phyloP scores from a whole-genome alignment of 1,140 invertebrate species.

The Vanessa atalanta region DNA sequence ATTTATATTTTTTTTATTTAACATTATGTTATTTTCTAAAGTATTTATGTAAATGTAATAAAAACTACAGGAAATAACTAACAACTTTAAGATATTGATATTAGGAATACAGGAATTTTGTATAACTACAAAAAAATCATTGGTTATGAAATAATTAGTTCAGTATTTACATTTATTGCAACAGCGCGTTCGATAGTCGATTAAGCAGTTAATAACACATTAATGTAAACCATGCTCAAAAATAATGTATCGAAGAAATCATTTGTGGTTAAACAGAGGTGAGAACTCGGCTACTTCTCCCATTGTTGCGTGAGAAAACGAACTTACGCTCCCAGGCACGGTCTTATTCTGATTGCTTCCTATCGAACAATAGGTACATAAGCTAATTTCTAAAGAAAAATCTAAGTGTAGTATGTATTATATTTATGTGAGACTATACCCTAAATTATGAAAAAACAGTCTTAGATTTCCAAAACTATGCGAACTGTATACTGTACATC shows the following conservation, averaged over 20 bases:
- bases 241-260: constrained; percentile 20
- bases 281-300: constrained; percentile 41
- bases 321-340: constrained; percentile 18
- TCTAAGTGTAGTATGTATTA: not conserved
- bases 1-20: too few relatives aligned
- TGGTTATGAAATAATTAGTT: too few relatives aligned
- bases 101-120: too few relatives aligned
- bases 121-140: too few relatives aligned
- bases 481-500: not conserved
- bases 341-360: constrained; percentile 21
- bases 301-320: constrained; percentile 39
- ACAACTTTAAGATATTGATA: too few relatives aligned
- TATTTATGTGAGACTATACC: not conserved
- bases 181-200: too few relatives aligned
- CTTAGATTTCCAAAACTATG: not conserved
- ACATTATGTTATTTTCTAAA: too few relatives aligned
- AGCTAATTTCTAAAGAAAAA: constrained; percentile 24
- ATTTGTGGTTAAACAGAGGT: constrained; percentile 12
- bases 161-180: too few relatives aligned
- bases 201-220: too few relatives aligned
- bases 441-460: not conserved
- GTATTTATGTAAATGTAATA: too few relatives aligned
- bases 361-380: not conserved
- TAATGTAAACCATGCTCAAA: too few relatives aligned
- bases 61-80: too few relatives aligned